Evolutionary conservation across 2,113 vertebrate species (phyloP).

Genomic region (Cyprinodon brontotheroides): DNA sequence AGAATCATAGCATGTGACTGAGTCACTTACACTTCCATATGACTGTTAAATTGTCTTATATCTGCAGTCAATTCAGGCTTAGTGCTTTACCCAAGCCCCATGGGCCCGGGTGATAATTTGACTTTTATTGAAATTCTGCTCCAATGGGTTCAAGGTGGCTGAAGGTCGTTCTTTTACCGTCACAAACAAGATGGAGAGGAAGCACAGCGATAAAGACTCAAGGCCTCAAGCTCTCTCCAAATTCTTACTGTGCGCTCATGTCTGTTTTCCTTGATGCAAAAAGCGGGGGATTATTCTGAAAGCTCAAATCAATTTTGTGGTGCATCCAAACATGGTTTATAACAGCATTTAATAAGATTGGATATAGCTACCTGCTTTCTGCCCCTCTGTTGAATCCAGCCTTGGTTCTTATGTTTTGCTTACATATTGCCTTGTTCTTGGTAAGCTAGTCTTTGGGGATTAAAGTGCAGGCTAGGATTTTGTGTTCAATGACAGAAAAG

Average conservation of each 20-base stretch:
- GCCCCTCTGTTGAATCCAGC: constrained; percentile 23
- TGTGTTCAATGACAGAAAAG: background rate
- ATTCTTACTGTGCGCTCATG: background rate
- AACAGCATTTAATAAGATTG: constrained; percentile 63
- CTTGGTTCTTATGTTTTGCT: constrained; percentile 48
- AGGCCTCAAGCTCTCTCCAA: constrained; percentile 30
- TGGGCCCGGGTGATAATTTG: constrained; percentile 71
- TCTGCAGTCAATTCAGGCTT: constrained; percentile 57
- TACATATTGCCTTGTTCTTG: constrained; percentile 25
- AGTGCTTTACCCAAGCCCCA: constrained; percentile 50
- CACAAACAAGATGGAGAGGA: constrained; percentile 45
- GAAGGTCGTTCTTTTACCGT: constrained; percentile 67
- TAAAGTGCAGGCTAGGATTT: constrained; percentile 33
- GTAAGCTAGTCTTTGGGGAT: constrained; percentile 25
- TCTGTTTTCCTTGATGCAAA: constrained; percentile 34
- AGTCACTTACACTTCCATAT: constrained; percentile 75
- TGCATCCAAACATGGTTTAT: constrained; percentile 67
- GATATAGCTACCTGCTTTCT: constrained; percentile 49
- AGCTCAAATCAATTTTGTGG: constrained; percentile 56
- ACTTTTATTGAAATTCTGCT: constrained; percentile 80
- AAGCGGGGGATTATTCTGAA: constrained; percentile 37
- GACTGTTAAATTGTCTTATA: constrained; percentile 73
- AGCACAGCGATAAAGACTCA: constrained; percentile 34
- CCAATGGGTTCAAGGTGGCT: constrained; percentile 74
- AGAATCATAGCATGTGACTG: constrained; percentile 62